Evolutionary conservation across 2,113 vertebrate species (phyloP).

Genomic region (Muntiacus reevesi): DNA sequence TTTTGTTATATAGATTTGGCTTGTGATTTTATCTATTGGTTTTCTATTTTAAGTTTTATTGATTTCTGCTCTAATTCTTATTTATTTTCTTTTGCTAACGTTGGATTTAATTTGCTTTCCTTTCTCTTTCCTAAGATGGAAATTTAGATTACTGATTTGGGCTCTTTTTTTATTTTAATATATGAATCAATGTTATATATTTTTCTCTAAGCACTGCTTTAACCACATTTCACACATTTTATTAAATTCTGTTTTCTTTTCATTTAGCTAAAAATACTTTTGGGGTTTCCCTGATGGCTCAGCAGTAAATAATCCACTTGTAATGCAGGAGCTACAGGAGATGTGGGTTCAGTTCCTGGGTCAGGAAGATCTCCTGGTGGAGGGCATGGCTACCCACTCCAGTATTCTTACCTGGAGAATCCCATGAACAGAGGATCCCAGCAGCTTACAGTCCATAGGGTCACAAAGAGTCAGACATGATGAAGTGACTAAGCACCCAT

Average conservation of each 20-base stretch:
- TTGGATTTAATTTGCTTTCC: neutral
- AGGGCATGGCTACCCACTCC: neutral
- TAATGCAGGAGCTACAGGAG: neutral
- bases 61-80: neutral
- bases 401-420: neutral
- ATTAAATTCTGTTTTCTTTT: neutral
- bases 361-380: neutral
- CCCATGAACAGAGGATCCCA: neutral
- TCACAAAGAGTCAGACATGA: neutral
- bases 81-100: neutral
- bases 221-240: too few relatives aligned
- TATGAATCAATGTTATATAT: neutral
- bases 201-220: neutral
- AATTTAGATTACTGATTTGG: neutral
- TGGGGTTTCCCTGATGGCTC: neutral
- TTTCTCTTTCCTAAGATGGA: neutral
- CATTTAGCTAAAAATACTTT: neutral
- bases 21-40: neutral
- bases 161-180: neutral
- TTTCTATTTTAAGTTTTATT: neutral
- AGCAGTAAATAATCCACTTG: neutral
- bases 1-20: neutral
- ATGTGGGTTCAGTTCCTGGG: rapidly evolving
- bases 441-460: neutral
- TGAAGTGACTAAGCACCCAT: neutral